phyloP scores from a whole-genome alignment of 1,140 invertebrate species.

The Drosophila truncata region DNA sequence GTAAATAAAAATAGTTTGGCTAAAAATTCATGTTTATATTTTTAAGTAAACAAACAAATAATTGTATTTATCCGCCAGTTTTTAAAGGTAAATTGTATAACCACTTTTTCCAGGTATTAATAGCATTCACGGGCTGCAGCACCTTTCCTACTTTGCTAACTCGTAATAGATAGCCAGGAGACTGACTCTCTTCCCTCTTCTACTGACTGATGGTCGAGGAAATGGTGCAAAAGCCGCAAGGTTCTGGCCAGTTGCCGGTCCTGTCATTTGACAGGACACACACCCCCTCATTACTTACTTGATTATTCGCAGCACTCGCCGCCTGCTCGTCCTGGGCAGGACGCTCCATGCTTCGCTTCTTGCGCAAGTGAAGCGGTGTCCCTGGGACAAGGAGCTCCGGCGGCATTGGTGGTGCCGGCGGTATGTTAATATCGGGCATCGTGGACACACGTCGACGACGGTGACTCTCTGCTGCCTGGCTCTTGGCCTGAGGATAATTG shows the following conservation, averaged over 20 bases:
- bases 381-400: constrained; percentile 58
- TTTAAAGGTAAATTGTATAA: not conserved
- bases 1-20: not conserved
- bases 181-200: not conserved
- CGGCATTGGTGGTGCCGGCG: constrained; percentile 73
- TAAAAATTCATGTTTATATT: not conserved
- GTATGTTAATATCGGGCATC: constrained; percentile 74
- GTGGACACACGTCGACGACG: constrained; percentile 65
- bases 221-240: constrained; percentile 23
- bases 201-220: not conserved
- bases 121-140: not conserved
- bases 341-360: constrained; percentile 64
- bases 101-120: not conserved
- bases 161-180: not conserved
- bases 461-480: constrained; percentile 33
- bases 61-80: not conserved
- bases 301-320: constrained; percentile 33
- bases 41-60: not conserved
- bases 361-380: constrained; percentile 65
- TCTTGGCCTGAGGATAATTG: constrained; percentile 69
- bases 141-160: not conserved
- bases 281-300: constrained; percentile 58
- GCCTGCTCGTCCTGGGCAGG: constrained; percentile 4
- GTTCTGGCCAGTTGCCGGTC: constrained; percentile 16
- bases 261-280: constrained; percentile 14